Conservation (phyloP, 2,888 invertebrate species). For the Elgonia sp. region DNA sequence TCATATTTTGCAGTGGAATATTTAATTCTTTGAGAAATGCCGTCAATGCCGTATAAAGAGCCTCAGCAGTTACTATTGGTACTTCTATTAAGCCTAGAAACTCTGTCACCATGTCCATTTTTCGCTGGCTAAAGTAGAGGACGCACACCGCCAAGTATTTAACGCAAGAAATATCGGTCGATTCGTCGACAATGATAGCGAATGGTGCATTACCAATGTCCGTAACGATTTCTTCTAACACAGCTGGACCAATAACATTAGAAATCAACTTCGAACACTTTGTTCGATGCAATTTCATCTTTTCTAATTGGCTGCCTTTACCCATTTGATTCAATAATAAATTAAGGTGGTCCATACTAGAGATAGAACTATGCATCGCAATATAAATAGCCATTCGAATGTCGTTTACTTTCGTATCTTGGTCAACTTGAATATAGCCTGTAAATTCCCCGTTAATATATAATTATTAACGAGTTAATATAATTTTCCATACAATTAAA, state of each 20-base stretch:
- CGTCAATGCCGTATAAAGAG: conserved; percentile 43
- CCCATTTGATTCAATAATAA: conserved; percentile 72
- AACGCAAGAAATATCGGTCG: conserved; percentile 74
- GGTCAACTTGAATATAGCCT: no score
- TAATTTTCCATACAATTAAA: no score
- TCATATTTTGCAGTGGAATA: conserved; percentile 74
- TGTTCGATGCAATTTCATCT: conserved; percentile 73
- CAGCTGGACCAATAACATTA: conserved; percentile 73
- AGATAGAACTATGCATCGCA: conserved; percentile 72
- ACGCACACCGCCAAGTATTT: conserved; percentile 78
- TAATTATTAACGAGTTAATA: no score
- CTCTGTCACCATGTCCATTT: conserved; percentile 74
- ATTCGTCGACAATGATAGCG: conserved; percentile 78
- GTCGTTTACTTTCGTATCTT: conserved; percentile 53
- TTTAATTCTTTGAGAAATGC: conserved; percentile 30
- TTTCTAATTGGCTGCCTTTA: conserved; percentile 55
- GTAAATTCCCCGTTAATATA: no score
- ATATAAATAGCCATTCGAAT: conserved; percentile 69
- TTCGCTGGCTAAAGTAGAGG: conserved; percentile 75
- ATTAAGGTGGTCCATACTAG: conserved; percentile 74
- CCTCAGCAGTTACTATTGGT: conserved; percentile 44
- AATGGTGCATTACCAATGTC: conserved; percentile 76
- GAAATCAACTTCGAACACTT: conserved; percentile 77
- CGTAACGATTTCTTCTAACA: conserved; percentile 71
- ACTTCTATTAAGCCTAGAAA: conserved; percentile 77